Base-by-base conservation (phyloP, 1,140 invertebrate genomes). In the Drosophila pseudoobscura region DNA sequence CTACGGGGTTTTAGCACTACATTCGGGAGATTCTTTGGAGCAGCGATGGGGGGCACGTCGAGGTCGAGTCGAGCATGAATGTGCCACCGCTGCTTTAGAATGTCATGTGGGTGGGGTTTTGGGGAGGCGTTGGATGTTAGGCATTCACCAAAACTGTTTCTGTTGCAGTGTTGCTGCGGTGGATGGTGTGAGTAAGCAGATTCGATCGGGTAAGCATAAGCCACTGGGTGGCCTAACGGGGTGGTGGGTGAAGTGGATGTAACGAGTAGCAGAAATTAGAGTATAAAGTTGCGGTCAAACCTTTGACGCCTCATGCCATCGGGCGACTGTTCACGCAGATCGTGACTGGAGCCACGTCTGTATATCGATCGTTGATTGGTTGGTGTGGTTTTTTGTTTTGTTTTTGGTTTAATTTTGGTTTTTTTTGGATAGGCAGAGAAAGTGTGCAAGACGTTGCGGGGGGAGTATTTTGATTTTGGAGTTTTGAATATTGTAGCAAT, bases 281-380 rank as follows among this genome's bases (percentile, higher is more conserved):
- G 92, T 92, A 90, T 82, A 80, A 87, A 78, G 49, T 78, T 78
- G 74, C 69, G 77, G 83, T 62, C 82, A 87, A 92, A 95, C 94
- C 94, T 95, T 93, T 94, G 94, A 76, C 94, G 93, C 89, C 94
- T 93, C 73, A 93, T 93, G 87, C 94, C 94, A 91, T 95, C 94
- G 58, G 94, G 93, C 76, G 94, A 94, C 61, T 93, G 92, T 75
- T 94, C 94, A 78, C 94, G 93, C 78, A 95, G 92, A 90, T 95
- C 94, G 92, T 95, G 94, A 91, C 94, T 94, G 68, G 94, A 95
- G 80, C 94, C 94, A 82, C 94, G 94, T 78, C 94, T 94, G 91
- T 64, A 26, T 66, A 43, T 50, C 49, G 63, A 50, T 63, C 45
- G 60, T 74, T 79, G 56, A 62, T 70, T 57, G 52, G 77, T 79